Base-by-base conservation (phyloP, 2,888 invertebrate species). In the Aleiodes alternator region DNA sequence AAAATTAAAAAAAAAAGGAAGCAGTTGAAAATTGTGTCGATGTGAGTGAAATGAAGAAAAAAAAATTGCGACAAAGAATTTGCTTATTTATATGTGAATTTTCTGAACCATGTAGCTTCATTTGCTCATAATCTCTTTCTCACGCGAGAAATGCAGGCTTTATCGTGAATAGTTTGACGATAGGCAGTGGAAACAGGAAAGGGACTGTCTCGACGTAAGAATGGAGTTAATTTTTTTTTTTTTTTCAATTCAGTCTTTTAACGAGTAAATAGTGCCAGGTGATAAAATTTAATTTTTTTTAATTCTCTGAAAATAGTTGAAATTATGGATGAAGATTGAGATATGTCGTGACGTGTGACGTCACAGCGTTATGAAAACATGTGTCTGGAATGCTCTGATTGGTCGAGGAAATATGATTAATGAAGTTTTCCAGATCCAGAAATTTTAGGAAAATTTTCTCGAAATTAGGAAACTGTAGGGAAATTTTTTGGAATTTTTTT, bases 101-200 rank as follows among this genome's bases (percentile, higher is more conserved):
- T 64, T 23, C 48, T 64, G 23, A 16, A 16, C 16, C 43, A 43
- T 64, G 64, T 43, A 43, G 48, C 9, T 11, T 43, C 61, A 64
- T 11, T 64, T 23, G 43, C 43, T 43, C 43, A 14, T 43, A 43
- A 64, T 64, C 43, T 16, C 64, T 43, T 64, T 64, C 64, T 48
- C 64, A 64, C 64, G 43, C 64, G 14, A 48, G 64, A 12, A 48
- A 64, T 38, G 43, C 48, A 48, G 64, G 43, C 5, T 48, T 64
- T 64, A 64, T 64, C 64, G 43, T 48, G 43, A 64, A 64, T 64
- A 48, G 64, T 64, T 34, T 38, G 38, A 14, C 43, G 64, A 64
- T 64, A 64, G 43, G 2, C 64, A 8, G 7, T 64, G 64, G 8
- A 38, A 11, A 43, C 64, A 64, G 64, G 16, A 64, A 64, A 64